Percentiles rank a stretch among this genome's conserved stretches.
phyloP scores from a whole-genome alignment of 2,113 vertebrate species.

The Gambusia affinis region DNA sequence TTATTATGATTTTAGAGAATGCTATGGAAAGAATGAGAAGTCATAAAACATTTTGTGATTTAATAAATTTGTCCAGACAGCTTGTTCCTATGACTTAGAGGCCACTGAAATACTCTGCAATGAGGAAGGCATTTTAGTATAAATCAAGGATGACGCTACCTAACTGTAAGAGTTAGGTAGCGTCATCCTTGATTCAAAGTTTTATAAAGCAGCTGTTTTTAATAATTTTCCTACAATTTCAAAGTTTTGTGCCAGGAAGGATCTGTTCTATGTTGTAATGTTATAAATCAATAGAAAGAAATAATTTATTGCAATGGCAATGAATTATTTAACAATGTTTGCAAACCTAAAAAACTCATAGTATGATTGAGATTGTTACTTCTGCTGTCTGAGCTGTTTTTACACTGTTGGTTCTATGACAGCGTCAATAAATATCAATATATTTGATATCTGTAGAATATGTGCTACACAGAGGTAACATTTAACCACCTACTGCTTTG shows the following conservation, averaged over 20 bases:
- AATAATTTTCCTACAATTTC: neutral
- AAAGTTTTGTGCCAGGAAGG: neutral
- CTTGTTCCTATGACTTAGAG: slow-evolving; percentile 69
- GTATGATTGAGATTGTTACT: no score
- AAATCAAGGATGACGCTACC: neutral
- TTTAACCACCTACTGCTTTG: no score
- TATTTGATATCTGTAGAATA: neutral
- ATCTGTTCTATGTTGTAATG: neutral
- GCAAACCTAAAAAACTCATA: no score
- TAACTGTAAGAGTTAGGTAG: neutral
- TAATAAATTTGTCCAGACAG: slow-evolving; percentile 70
- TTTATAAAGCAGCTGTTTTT: neutral
- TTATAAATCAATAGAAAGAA: no score
- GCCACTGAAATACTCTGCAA: slow-evolving; percentile 32
- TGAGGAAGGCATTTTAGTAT: slow-evolving; percentile 36
- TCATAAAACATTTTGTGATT: slow-evolving; percentile 71
- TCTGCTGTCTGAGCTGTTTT: neutral
- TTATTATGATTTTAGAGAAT: slow-evolving; percentile 34
- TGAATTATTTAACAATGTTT: no score
- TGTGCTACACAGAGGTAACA: no score
- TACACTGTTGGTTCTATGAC: neutral
- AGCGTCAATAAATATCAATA: neutral
- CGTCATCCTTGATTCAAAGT: no score
- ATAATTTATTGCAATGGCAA: no score
- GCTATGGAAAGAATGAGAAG: slow-evolving; percentile 62